Base-by-base conservation (phyloP, 2,888 invertebrate species). In the Cerceris rybyensis region DNA sequence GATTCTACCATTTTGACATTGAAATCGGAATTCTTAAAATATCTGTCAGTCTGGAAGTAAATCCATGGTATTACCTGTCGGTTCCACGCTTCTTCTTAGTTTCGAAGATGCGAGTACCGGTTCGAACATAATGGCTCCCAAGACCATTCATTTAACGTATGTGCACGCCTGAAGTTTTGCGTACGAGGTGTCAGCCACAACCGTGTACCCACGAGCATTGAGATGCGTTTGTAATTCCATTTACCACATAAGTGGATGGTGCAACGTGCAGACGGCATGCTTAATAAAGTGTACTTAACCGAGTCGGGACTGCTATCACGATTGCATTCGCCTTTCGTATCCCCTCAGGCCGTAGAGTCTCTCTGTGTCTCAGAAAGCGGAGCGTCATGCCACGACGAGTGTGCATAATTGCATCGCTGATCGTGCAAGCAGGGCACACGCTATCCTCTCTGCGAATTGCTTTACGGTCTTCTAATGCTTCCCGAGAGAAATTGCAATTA, bases 161-260 rank as follows among this genome's bases (percentile, higher is more conserved):
- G 9, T 46, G 69, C 63, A 60, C 59, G 70, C 75, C 65, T 66
- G 68, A 70, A 79, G 63, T 67, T 54, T 72, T 42, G 65, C 63
- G 76, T 65, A 54, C 71, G 72, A 80, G 78, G 80, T 83, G 83
- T 74, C 83, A 85, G 60, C 63, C 69, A 28, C 83, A 82, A 75
- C 65, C 70, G 60, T 63, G 68, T 70, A 75, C 72, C 78, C 78
- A 49, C 50, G 61, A 58, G 63, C 60, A 65, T 63, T 42, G 78
- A 83, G 88, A 87, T 87, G 88, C 88, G 88, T 89, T 89, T 88
- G 87, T 90, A 88, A 89, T 89, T 88, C 88, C 87, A 88, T 82
- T 89, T 89, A 87, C 79, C 86, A 72, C 81, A 81, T 87, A 88
- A 89, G 88, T 87, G 86, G 83, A 83, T 80, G 81, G 82, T 77